Conservation (phyloP, 2,113 vertebrate genomes). For the Nothoprocta pentlandii region DNA sequence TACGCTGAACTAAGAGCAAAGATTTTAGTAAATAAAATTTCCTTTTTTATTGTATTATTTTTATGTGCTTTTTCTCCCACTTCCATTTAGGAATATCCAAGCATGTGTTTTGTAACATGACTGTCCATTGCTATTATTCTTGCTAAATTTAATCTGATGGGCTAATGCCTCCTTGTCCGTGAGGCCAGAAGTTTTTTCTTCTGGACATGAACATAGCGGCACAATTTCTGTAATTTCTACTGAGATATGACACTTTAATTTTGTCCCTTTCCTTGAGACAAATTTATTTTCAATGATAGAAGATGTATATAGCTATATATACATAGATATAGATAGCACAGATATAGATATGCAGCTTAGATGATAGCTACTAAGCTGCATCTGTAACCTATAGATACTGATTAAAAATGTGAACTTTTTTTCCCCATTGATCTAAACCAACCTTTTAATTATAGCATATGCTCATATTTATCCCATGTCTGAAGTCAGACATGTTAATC, state of each 20-base stretch:
- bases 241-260: constrained; percentile 29
- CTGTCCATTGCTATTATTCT: background rate
- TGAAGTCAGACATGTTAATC: background rate
- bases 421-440: background rate
- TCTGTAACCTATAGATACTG: background rate
- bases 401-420: background rate
- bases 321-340: background rate
- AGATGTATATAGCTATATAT: background rate
- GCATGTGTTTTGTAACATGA: background rate
- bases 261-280: background rate
- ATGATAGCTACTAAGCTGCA: background rate
- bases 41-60: background rate
- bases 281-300: background rate
- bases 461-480: background rate
- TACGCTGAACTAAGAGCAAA: background rate
- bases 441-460: background rate
- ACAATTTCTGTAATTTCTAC: constrained; percentile 11
- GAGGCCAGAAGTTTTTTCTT: constrained; percentile 13
- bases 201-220: background rate
- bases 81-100: background rate
- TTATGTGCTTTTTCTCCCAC: background rate
- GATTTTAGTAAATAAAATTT: background rate
- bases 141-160: background rate
- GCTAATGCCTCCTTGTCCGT: background rate
- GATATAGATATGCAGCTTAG: too few species aligned